Conservation (phyloP, 2,888 invertebrate species). For the Cryptus viduatorius region DNA sequence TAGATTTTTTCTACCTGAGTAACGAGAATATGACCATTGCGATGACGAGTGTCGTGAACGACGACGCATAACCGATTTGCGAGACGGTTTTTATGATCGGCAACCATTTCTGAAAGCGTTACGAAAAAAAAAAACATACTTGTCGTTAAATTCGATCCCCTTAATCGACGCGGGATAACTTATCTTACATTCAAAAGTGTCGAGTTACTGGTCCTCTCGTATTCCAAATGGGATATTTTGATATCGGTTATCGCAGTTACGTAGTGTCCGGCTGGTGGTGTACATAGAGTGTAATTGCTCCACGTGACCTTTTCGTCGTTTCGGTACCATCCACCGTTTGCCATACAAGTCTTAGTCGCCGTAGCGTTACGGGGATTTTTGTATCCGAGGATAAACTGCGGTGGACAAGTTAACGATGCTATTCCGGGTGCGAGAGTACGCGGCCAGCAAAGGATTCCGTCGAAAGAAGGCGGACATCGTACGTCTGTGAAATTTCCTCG, state of each 20-base stretch:
- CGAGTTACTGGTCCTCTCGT: slow-evolving; percentile 73
- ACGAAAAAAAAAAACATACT: not conserved
- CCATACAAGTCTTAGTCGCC: slow-evolving; percentile 85
- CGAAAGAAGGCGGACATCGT: slow-evolving; percentile 85
- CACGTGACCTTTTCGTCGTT: slow-evolving; percentile 82
- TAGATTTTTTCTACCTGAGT: slow-evolving; percentile 84
- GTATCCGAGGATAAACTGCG: slow-evolving; percentile 68
- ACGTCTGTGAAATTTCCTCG: slow-evolving; percentile 56
- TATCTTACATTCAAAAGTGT: slow-evolving; percentile 75
- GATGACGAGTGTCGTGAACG: slow-evolving; percentile 85
- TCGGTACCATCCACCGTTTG: slow-evolving; percentile 85
- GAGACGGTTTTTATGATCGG: slow-evolving; percentile 86
- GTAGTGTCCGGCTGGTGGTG: slow-evolving; percentile 74
- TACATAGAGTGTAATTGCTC: slow-evolving; percentile 86
- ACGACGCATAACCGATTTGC: slow-evolving; percentile 86
- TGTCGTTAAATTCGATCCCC: too few species aligned
- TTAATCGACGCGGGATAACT: not conserved
- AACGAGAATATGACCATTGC: slow-evolving; percentile 86
- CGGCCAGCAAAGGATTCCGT: slow-evolving; percentile 87
- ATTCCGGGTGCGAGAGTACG: slow-evolving; percentile 83
- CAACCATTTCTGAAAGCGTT: slow-evolving; percentile 84
- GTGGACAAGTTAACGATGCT: slow-evolving; percentile 85
- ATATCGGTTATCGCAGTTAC: slow-evolving; percentile 78
- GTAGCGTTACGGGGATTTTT: slow-evolving; percentile 66
- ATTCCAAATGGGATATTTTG: slow-evolving; percentile 65